These are phyloP conservation scores for Lepidocyrtoides sp. DNA, from an alignment of 2,888 invertebrate genomes.

Conservation along the genomic window DNA sequence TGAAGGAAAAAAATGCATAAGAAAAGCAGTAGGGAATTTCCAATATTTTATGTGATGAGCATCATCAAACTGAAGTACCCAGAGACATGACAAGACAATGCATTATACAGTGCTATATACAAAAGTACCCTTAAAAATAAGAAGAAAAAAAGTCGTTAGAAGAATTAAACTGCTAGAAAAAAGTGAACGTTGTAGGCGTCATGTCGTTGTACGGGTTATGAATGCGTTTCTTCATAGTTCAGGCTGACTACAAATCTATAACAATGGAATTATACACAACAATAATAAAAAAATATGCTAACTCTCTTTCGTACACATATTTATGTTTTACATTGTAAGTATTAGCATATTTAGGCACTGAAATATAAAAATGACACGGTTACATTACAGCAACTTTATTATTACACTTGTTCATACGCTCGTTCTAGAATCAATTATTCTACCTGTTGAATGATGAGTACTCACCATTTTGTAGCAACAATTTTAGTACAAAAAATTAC, in stretches of 20 bases:
- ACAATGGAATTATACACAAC: slow-evolving; percentile 32
- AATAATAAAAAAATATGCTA: slow-evolving; percentile 38
- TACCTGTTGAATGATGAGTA: slow-evolving; percentile 9
- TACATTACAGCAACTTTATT: no score
- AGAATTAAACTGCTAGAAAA: no score
- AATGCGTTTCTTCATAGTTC: slow-evolving; percentile 16
- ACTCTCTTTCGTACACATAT: background rate
- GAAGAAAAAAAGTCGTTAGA: no score
- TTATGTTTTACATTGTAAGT: no score
- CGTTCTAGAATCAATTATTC: background rate
- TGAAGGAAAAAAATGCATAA: no score
- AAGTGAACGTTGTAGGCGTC: slow-evolving; percentile 30
- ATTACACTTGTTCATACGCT: slow-evolving; percentile 13
- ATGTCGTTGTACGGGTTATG: slow-evolving; percentile 25
- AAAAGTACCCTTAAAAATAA: background rate
- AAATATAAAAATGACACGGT: background rate
- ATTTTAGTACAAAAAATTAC: slow-evolving; percentile 2
- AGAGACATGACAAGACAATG: background rate
- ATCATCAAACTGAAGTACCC: slow-evolving; percentile 11
- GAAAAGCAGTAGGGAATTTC: background rate
- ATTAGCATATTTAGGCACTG: background rate
- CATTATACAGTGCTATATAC: no score
- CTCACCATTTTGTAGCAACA: background rate
- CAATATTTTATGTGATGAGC: slow-evolving; percentile 31
- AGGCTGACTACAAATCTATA: background rate